These are phyloP conservation scores for Clostera curtula DNA, from an alignment of 2,888 invertebrate genomes.

Conservation along the genomic window DNA sequence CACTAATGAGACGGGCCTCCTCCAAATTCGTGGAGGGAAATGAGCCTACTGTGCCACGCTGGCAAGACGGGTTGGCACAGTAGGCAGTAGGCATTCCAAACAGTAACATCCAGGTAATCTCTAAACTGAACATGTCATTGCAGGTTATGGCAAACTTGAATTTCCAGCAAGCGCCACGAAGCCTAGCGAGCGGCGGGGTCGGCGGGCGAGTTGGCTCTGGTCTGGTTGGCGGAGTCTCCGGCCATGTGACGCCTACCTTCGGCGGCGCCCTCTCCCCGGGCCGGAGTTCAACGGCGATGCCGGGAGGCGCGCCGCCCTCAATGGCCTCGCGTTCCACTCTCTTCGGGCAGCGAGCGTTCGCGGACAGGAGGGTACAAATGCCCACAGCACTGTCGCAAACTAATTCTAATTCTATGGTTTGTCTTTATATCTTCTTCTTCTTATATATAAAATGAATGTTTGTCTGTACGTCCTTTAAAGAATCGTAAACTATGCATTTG, in stretches of 20 bases:
- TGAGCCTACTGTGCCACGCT: too few species aligned
- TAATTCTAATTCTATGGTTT: constrained; percentile 71
- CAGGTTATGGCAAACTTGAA: constrained; percentile 95
- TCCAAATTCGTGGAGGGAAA: too few species aligned
- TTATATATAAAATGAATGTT: too few species aligned
- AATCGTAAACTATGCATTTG: too few species aligned
- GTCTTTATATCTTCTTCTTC: constrained; percentile 9
- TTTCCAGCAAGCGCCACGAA: constrained; percentile 91
- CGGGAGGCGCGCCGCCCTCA: constrained; percentile 69
- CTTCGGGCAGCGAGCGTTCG: constrained; percentile 87
- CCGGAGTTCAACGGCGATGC: constrained; percentile 58
- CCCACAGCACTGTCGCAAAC: constrained; percentile 73
- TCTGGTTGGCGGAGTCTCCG: constrained; percentile 82
- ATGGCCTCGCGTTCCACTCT: constrained; percentile 78
- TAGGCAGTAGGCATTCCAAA: too few species aligned
- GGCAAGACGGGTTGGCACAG: too few species aligned
- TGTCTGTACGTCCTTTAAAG: too few species aligned
- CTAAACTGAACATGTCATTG: constrained; percentile 22
- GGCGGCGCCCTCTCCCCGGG: constrained; percentile 67
- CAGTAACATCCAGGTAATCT: not conserved
- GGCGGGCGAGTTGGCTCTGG: constrained; percentile 76
- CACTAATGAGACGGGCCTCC: too few species aligned
- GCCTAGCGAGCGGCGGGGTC: constrained; percentile 83
- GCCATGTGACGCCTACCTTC: constrained; percentile 71
- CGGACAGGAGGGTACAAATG: constrained; percentile 83